Conservation (phyloP, 1,140 invertebrate species). For the Phortica variegata region DNA sequence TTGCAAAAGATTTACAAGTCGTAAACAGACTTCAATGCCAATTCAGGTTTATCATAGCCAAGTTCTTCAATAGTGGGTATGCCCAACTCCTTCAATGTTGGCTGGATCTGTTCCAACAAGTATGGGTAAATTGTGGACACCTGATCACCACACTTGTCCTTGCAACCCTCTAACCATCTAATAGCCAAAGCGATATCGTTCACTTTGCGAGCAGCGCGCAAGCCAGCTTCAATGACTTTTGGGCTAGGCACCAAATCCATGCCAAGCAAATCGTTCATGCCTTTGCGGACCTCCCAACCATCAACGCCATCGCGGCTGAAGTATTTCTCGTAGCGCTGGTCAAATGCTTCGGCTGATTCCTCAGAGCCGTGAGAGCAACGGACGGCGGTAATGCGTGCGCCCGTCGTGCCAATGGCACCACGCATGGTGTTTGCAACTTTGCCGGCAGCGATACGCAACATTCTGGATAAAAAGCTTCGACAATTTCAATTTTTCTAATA, state of each 20-base stretch:
- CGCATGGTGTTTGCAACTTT: conserved; percentile 51
- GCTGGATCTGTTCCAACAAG: conserved; percentile 88
- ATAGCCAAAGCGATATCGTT: conserved; percentile 93
- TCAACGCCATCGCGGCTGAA: conserved; percentile 91
- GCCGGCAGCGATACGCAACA: conserved; percentile 60
- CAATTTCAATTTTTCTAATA: conserved; percentile 24
- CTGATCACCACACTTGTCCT: conserved; percentile 84
- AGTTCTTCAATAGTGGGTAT: conserved; percentile 93
- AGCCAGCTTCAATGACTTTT: conserved; percentile 84
- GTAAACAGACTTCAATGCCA: conserved; percentile 76
- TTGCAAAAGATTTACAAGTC: conserved; percentile 60
- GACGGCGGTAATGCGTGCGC: conserved; percentile 32
- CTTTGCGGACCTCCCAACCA: conserved; percentile 93
- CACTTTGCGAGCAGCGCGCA: conserved; percentile 87
- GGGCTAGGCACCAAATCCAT: conserved; percentile 96
- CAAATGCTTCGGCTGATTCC: conserved; percentile 71
- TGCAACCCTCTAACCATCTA: conserved; percentile 89
- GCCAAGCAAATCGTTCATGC: conserved; percentile 78
- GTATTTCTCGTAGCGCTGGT: conserved; percentile 77
- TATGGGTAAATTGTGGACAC: conserved; percentile 87
- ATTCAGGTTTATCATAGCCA: conserved; percentile 96
- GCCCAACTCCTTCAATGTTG: conserved; percentile 90
- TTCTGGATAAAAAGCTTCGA: conserved; percentile 35
- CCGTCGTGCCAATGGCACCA: conserved; percentile 34
- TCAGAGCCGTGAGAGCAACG: conserved; percentile 49